These are phyloP conservation scores for Dynastes hyllus DNA, from an alignment of 2,888 invertebrate genomes.

Conservation along the genomic window DNA sequence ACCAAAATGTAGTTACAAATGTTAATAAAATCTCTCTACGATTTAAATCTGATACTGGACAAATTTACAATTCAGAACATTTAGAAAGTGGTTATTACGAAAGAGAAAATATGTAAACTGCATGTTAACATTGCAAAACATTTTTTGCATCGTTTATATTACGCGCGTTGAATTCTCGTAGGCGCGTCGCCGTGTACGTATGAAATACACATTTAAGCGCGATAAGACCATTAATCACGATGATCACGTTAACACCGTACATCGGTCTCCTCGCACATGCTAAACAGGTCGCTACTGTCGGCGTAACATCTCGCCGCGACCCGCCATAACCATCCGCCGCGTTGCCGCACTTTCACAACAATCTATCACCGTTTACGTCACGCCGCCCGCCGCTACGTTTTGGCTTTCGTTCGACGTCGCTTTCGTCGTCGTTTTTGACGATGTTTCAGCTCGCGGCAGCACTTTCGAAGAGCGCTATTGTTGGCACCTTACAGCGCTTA, in stretches of 20 bases:
- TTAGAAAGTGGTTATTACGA: neutral
- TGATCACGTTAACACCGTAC: constrained; percentile 2
- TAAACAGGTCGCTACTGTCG: constrained; percentile 2
- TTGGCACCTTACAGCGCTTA: neutral
- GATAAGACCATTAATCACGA: constrained; percentile 14
- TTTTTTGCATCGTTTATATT: neutral
- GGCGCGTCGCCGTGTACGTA: neutral
- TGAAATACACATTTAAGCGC: constrained; percentile 9
- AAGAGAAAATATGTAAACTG: neutral
- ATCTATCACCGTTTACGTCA: constrained; percentile 21
- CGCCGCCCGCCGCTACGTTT: neutral
- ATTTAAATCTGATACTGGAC: no score
- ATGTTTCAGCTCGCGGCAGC: neutral
- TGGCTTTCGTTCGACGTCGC: constrained; percentile 6
- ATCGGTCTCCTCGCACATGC: constrained; percentile 18
- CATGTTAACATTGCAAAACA: neutral
- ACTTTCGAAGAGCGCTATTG: constrained; percentile 16
- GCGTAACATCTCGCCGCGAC: neutral
- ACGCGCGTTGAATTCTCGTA: neutral
- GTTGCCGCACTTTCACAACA: constrained; percentile 13
- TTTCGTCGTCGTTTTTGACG: constrained; percentile 15
- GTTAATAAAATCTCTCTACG: no score
- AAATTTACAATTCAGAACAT: no score
- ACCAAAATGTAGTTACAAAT: no score
- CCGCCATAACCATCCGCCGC: neutral